These are phyloP conservation scores for Electrophaes corylata DNA, from an alignment of 2,888 invertebrate species.

Conservation along the genomic window DNA sequence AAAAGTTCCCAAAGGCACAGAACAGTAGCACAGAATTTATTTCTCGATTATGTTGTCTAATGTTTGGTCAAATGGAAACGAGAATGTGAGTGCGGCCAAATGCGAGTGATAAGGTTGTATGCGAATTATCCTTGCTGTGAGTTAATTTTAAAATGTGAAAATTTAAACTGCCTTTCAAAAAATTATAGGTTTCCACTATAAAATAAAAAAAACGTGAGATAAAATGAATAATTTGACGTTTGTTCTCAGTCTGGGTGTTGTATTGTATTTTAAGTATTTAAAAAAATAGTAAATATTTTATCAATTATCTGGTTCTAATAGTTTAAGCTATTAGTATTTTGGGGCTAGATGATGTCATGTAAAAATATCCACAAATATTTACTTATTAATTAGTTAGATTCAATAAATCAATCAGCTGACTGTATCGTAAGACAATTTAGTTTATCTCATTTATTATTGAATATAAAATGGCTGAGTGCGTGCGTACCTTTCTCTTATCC, in stretches of 20 bases:
- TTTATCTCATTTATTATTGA: slow-evolving; percentile 81
- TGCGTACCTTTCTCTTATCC: slow-evolving; percentile 80
- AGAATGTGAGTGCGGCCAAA: slow-evolving; percentile 36
- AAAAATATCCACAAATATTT: too few relatives aligned
- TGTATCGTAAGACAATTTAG: slow-evolving; percentile 73
- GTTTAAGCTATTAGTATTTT: too few relatives aligned
- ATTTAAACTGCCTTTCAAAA: too few relatives aligned
- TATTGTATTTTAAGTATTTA: too few relatives aligned
- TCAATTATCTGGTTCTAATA: too few relatives aligned
- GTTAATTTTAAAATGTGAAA: slow-evolving; percentile 30
- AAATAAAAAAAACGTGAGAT: too few relatives aligned
- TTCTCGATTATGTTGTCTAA: slow-evolving; percentile 71
- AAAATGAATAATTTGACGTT: too few relatives aligned
- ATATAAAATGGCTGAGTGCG: slow-evolving; percentile 78
- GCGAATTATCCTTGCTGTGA: slow-evolving; percentile 44
- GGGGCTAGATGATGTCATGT: too few relatives aligned
- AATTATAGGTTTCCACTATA: too few relatives aligned
- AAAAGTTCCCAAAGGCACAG: slow-evolving; percentile 68
- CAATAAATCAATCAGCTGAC: slow-evolving; percentile 64
- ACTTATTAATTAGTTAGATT: slow-evolving; percentile 37
- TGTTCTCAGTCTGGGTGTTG: too few relatives aligned
- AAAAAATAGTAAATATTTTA: too few relatives aligned
- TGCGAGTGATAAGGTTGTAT: slow-evolving; percentile 46
- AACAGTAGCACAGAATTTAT: slow-evolving; percentile 67
- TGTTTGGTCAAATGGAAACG: slow-evolving; percentile 50